A percentile compares a stretch with the other conserved stretches of the same genome.
Conservation (phyloP, 2,797 vertebrate species). For the Helicolenus hilgendorfi region DNA sequence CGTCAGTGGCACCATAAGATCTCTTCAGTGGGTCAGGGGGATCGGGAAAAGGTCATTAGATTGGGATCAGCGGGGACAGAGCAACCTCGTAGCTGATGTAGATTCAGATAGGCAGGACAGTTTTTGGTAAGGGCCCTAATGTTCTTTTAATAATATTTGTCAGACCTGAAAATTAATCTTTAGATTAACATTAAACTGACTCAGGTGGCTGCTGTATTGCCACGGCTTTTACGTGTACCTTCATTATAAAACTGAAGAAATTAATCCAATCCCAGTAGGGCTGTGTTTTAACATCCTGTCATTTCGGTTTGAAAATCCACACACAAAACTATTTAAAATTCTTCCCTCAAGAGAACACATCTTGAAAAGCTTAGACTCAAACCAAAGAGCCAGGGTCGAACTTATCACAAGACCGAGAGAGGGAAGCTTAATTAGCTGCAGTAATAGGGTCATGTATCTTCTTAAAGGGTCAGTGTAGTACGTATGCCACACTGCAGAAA, state of each 20-base stretch:
- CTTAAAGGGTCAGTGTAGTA: slow-evolving; percentile 70
- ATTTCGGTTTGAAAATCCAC: slow-evolving; percentile 38
- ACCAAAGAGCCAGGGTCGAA: slow-evolving; percentile 24
- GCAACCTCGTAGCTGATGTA: not conserved
- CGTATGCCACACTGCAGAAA: slow-evolving; percentile 15
- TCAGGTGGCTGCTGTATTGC: not conserved
- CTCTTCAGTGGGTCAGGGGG: slow-evolving; percentile 31
- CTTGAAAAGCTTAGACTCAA: slow-evolving; percentile 52
- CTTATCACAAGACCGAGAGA: slow-evolving; percentile 57
- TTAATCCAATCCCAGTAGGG: slow-evolving; percentile 34
- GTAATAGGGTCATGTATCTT: slow-evolving; percentile 81
- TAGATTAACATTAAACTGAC: not conserved
- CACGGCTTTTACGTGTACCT: slow-evolving; percentile 4
- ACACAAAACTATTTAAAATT: slow-evolving; percentile 47
- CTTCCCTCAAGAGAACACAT: slow-evolving; percentile 37
- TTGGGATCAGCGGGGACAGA: not conserved
- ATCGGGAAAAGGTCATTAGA: slow-evolving; percentile 39
- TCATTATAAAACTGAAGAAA: slow-evolving; percentile 35
- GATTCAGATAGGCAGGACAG: not conserved
- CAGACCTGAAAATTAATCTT: slow-evolving; percentile 3
- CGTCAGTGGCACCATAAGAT: slow-evolving; percentile 51
- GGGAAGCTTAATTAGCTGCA: slow-evolving; percentile 76
- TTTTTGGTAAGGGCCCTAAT: not conserved
- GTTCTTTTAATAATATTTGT: not conserved
- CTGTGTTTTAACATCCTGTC: slow-evolving; percentile 23